These are phyloP conservation scores for Hormaphis cornu DNA, from an alignment of 1,140 invertebrate genomes.

Conservation along the genomic window DNA sequence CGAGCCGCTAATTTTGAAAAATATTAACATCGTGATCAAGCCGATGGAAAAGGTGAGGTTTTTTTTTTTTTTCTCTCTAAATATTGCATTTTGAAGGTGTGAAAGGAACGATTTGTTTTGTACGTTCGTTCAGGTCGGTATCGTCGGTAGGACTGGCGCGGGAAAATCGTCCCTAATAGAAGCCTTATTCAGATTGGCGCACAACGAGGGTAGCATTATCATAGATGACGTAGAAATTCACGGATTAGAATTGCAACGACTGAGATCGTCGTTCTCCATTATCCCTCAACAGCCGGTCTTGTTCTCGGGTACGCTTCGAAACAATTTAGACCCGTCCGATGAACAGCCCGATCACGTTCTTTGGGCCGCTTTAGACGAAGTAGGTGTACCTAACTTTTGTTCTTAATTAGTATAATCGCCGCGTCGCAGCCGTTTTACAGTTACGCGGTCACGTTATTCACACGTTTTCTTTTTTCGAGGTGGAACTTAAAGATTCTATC, in stretches of 20 bases:
- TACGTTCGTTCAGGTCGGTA: slow-evolving; percentile 47
- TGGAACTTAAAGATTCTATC: slow-evolving; percentile 37
- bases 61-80: background rate
- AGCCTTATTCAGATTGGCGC: slow-evolving; percentile 65
- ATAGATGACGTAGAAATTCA: slow-evolving; percentile 61
- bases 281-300: slow-evolving; percentile 67
- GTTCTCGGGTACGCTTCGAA: slow-evolving; percentile 65
- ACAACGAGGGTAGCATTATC: slow-evolving; percentile 48
- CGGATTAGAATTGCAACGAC: slow-evolving; percentile 53
- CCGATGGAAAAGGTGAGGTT: slow-evolving; percentile 47
- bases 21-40: slow-evolving; percentile 47
- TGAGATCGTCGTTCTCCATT: slow-evolving; percentile 64
- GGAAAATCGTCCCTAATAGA: slow-evolving; percentile 83
- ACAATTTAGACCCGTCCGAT: slow-evolving; percentile 76
- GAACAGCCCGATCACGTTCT: slow-evolving; percentile 46
- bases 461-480: background rate
- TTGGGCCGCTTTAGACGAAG: slow-evolving; percentile 50
- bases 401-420: background rate
- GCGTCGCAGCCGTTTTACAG: background rate
- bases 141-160: slow-evolving; percentile 77
- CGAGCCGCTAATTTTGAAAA: slow-evolving; percentile 47
- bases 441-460: background rate
- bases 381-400: too few relatives aligned
- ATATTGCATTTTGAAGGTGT: background rate
- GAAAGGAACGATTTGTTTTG: too few relatives aligned